Base-by-base conservation (phyloP, 2,797 vertebrate species). In the Coranthus polyacanthus region DNA sequence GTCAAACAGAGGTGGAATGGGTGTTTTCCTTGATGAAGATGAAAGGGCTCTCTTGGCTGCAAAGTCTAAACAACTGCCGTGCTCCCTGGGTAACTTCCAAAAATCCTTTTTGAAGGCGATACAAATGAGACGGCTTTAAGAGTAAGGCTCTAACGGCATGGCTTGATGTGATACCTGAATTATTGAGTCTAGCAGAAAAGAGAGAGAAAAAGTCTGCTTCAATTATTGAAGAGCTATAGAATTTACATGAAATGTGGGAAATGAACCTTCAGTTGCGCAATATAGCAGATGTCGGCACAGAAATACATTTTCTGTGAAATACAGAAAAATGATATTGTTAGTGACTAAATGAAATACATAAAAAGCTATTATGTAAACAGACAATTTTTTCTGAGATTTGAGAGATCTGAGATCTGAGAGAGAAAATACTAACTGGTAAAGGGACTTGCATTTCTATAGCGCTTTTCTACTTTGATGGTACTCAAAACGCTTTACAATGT, bases 1-100 rank as follows among this genome's bases (percentile, higher is more conserved):
- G 78, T 83, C 59, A 82, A 79, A 80, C 68, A 72, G 59, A 81
- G 78, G 71, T 67, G 58, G 56, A 78, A 67, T 78, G 74, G 68
- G 52, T 64, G 63, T 65, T 68, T 69, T 50, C 45, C 26, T 49
- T 5, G 2, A 60, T 57, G 59, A 75, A 83, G 80, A 88, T 87
- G 58, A 87, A 86, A 84, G 75, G 38, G 12, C 12, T 51, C 50
- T 59, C 39, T 73, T 72, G 74, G 68, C 68, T 3, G 39, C 54
- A 12, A 58, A 79, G 65, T 42, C 55, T 29, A 45, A 75, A 84
- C 65, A 76, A 57, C 17, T 42, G 46, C 46, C 34, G 17, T 10
- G 50, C 53, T 82, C 61, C 41, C 76, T 82, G 82, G 67, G 62
- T 55, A n/a, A 16, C 20, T 56, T 81, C 78, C 74, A 81, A 73